Conservation (phyloP, 2,888 invertebrate species). For the Latrodectus elegans region DNA sequence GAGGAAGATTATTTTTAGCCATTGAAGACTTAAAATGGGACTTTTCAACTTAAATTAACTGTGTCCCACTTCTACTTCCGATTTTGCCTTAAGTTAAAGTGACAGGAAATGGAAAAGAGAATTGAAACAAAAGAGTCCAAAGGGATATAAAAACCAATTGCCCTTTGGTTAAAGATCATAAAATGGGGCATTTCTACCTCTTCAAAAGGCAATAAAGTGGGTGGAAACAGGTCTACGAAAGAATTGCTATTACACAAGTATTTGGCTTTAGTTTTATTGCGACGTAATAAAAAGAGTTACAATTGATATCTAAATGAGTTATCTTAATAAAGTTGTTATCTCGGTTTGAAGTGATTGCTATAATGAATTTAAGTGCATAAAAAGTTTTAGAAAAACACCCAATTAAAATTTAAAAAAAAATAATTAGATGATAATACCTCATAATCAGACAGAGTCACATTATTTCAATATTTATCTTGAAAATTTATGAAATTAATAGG, state of each 20-base stretch:
- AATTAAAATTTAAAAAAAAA: too few relatives aligned
- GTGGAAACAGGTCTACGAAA: constrained; percentile 10
- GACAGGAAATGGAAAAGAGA: constrained; percentile 1
- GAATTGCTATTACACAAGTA: constrained; percentile 1
- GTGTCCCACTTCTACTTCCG: constrained; percentile 5
- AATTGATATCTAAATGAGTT: background rate
- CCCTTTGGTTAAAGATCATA: constrained; percentile 26
- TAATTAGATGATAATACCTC: too few relatives aligned
- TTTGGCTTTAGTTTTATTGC: background rate
- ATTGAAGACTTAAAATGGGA: background rate
- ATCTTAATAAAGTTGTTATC: background rate
- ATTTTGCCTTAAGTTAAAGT: background rate
- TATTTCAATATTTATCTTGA: too few relatives aligned
- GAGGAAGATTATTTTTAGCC: background rate
- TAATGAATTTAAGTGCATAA: too few relatives aligned
- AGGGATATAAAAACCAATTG: constrained; percentile 37
- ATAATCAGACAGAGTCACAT: too few relatives aligned
- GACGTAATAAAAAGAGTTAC: background rate
- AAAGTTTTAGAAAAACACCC: too few relatives aligned
- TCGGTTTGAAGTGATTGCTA: too few relatives aligned
- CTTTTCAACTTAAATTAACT: constrained; percentile 1
- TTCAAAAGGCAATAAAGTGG: constrained; percentile 29
- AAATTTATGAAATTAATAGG: too few relatives aligned
- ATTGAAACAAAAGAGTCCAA: constrained; percentile 21
- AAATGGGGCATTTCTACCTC: constrained; percentile 9